phyloP scores from a whole-genome alignment of 2,888 invertebrate species.

The Volucella inflata region DNA sequence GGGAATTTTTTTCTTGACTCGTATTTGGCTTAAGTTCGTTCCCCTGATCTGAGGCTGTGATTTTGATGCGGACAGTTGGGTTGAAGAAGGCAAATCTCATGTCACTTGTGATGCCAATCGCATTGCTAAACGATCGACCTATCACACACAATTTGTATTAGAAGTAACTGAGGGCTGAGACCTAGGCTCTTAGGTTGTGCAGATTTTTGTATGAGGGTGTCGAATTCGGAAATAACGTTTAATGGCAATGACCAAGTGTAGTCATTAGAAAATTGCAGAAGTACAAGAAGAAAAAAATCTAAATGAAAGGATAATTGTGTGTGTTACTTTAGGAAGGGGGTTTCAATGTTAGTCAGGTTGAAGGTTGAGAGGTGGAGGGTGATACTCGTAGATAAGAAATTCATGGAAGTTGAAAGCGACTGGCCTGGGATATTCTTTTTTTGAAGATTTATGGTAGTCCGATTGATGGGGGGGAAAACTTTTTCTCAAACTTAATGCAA shows the following conservation, averaged over 20 bases:
- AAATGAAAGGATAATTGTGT: conserved; percentile 3
- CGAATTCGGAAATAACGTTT: conserved; percentile 46
- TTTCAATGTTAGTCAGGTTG: neutral
- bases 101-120: conserved; percentile 44
- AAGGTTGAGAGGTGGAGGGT: neutral
- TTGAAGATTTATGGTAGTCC: conserved; percentile 58
- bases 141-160: conserved; percentile 29
- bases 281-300: neutral
- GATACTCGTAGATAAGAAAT: conserved; percentile 50
- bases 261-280: conserved; percentile 26
- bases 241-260: conserved; percentile 54
- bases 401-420: neutral
- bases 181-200: neutral
- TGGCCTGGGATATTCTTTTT: neutral
- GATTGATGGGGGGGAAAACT: conserved; percentile 19
- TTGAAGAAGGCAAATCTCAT: conserved; percentile 32
- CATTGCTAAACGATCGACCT: conserved; percentile 40
- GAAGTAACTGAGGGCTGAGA: neutral
- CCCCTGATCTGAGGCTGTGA: conserved; percentile 1
- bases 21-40: neutral
- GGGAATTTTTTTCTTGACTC: neutral
- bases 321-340: too few species aligned
- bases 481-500: conserved; percentile 33
- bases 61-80: conserved; percentile 26
- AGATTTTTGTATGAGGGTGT: neutral